Evolutionary conservation across 2,888 invertebrate species (phyloP).

Genomic region (Eristalinus sepulchralis): DNA sequence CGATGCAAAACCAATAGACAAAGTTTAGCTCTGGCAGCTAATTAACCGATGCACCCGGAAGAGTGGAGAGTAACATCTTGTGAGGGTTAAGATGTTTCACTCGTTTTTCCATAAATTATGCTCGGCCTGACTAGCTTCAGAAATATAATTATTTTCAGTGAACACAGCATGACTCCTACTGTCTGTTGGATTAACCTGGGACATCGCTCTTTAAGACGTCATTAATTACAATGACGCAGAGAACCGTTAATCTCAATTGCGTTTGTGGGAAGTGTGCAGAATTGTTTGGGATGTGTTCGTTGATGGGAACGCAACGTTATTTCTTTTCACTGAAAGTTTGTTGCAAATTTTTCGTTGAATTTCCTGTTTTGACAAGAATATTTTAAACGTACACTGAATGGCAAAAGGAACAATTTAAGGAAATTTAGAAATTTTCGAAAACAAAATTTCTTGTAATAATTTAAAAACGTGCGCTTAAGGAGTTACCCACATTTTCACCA

Average conservation of each 20-base stretch:
- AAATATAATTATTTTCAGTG: not conserved
- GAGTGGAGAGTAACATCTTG: too few species aligned
- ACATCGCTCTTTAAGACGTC: not conserved
- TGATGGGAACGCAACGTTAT: not conserved
- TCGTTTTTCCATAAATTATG: not conserved
- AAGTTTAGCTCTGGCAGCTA: not conserved
- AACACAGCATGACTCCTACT: not conserved
- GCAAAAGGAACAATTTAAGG: too few species aligned
- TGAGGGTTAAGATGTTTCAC: not conserved
- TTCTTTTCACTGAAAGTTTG: too few species aligned
- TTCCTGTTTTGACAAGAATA: too few species aligned
- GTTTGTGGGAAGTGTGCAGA: not conserved
- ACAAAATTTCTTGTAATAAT: too few species aligned
- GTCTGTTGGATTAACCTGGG: not conserved
- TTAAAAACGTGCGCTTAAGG: too few species aligned
- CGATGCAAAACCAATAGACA: not conserved
- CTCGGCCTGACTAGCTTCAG: not conserved
- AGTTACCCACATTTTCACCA: too few species aligned
- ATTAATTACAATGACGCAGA: not conserved
- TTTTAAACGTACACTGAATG: too few species aligned
- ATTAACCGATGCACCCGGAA: not conserved
- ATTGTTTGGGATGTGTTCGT: not conserved
- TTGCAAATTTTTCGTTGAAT: too few species aligned
- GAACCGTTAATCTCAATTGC: not conserved
- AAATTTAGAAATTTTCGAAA: too few species aligned